Conservation (phyloP, 2,113 vertebrate species). For the Capreolus pygargus region DNA sequence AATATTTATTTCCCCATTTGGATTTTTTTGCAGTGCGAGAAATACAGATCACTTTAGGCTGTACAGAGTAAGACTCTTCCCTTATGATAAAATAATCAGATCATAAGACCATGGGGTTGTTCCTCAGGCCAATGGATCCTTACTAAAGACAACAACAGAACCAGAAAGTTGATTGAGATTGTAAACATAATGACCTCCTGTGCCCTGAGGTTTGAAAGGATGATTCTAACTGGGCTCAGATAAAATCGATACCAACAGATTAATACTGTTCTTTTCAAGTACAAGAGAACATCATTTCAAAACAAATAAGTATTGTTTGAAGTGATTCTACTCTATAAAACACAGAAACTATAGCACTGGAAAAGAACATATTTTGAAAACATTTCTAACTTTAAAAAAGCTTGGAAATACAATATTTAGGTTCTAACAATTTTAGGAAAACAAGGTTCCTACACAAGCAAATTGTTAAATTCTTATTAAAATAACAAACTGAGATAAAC, state of each 20-base stretch:
- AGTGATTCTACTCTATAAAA: background rate
- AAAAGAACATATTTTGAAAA: background rate
- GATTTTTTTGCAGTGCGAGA: background rate
- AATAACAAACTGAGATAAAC: background rate
- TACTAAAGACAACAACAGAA: background rate
- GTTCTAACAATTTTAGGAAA: background rate
- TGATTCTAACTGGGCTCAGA: background rate
- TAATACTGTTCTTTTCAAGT: background rate
- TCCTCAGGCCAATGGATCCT: background rate
- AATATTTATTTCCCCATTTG: background rate
- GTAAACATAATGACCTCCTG: background rate
- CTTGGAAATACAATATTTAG: background rate
- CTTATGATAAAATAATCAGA: background rate
- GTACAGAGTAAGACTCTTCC: background rate
- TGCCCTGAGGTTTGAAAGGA: background rate
- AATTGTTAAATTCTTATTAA: background rate
- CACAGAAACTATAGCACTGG: background rate
- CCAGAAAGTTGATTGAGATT: background rate
- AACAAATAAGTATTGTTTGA: background rate
- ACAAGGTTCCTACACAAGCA: background rate
- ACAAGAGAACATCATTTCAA: background rate
- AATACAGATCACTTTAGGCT: background rate
- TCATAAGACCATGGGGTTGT: background rate
- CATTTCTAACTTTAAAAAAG: background rate
- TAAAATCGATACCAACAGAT: background rate